These are phyloP conservation scores for Brienomyrus longianalis DNA, from an alignment of 2,113 vertebrate species.

Conservation along the genomic window DNA sequence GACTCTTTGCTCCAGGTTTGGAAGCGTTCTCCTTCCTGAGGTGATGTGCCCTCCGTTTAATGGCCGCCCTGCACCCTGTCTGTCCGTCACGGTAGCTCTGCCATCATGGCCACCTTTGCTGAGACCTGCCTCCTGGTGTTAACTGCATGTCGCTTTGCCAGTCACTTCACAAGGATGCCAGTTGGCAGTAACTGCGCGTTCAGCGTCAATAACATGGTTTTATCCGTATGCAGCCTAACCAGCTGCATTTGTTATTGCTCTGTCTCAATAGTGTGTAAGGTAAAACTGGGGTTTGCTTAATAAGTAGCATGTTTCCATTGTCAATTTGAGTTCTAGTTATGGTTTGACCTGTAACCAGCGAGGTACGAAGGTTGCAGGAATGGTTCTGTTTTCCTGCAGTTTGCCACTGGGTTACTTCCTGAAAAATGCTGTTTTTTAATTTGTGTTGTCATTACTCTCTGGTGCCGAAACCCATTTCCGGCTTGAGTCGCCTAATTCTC, in stretches of 20 bases:
- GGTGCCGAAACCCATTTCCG: too few species aligned
- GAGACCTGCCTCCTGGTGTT: not conserved
- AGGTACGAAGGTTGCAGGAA: too few species aligned
- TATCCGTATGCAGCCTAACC: not conserved
- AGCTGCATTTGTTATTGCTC: not conserved
- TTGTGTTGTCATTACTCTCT: too few species aligned
- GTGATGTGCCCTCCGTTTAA: not conserved
- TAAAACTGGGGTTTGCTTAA: too few species aligned
- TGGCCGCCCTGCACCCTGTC: too few species aligned
- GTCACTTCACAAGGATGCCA: not conserved
- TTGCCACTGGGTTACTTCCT: too few species aligned
- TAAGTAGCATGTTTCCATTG: too few species aligned
- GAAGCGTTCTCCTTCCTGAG: not conserved
- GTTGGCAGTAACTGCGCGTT: not conserved
- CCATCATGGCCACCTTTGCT: not conserved
- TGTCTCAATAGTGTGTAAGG: not conserved
- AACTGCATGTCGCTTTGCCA: not conserved
- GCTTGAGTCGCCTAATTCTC: too few species aligned
- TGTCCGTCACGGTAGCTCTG: not conserved
- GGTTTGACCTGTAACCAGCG: too few species aligned
- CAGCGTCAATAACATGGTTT: not conserved
- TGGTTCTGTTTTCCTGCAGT: too few species aligned
- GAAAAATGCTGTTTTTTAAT: too few species aligned
- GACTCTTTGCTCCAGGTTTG: not conserved
- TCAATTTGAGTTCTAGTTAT: too few species aligned